Conservation (phyloP, 2,888 invertebrate species). For the Ormia ochracea region DNA sequence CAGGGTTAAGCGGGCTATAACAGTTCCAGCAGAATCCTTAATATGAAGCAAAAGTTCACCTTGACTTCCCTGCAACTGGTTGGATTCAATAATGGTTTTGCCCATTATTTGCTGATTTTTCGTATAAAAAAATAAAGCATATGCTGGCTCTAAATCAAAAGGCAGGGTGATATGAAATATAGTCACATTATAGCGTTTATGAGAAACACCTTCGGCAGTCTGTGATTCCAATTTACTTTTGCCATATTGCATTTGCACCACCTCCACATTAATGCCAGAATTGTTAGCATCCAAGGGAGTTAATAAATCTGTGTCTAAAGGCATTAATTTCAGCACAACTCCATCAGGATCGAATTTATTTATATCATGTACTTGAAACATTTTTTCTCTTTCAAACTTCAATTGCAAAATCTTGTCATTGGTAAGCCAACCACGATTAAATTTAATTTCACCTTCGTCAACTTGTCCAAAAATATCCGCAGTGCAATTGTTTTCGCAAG, state of each 20-base stretch:
- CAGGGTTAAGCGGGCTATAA: slow-evolving; percentile 84
- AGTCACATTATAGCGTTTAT: slow-evolving; percentile 70
- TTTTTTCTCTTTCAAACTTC: slow-evolving; percentile 85
- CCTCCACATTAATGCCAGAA: slow-evolving; percentile 69
- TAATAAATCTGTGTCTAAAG: slow-evolving; percentile 63
- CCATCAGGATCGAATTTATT: slow-evolving; percentile 78
- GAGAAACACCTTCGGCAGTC: slow-evolving; percentile 67
- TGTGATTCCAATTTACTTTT: slow-evolving; percentile 69
- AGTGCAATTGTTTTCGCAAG: slow-evolving; percentile 34
- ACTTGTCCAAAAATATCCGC: slow-evolving; percentile 54
- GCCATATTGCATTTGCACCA: slow-evolving; percentile 70
- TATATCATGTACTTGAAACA: slow-evolving; percentile 78
- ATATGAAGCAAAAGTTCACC: slow-evolving; percentile 85
- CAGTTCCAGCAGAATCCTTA: slow-evolving; percentile 83
- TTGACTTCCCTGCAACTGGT: slow-evolving; percentile 85
- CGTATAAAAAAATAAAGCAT: slow-evolving; percentile 66
- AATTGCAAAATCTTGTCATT: slow-evolving; percentile 87
- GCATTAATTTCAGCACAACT: slow-evolving; percentile 78
- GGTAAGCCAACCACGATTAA: slow-evolving; percentile 90
- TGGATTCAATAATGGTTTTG: slow-evolving; percentile 89
- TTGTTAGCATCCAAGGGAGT: slow-evolving; percentile 26
- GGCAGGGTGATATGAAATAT: slow-evolving; percentile 73
- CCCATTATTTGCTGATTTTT: slow-evolving; percentile 81
- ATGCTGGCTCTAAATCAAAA: slow-evolving; percentile 64
- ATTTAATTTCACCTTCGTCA: slow-evolving; percentile 65